Conservation (phyloP, 2,113 vertebrate species). For the Megaptera novaeangliae region DNA sequence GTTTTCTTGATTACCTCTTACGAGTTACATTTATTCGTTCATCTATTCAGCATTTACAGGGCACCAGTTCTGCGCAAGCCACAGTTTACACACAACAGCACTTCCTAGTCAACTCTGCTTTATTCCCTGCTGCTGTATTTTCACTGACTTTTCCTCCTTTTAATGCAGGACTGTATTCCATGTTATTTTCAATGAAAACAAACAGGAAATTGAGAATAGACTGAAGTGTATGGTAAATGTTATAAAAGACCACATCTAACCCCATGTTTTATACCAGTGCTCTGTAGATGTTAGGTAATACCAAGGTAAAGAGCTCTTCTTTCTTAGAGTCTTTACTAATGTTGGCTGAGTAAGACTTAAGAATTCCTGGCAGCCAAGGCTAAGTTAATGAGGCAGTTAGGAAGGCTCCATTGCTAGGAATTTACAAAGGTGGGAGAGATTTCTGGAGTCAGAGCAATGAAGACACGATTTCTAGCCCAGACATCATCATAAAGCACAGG, state of each 20-base stretch:
- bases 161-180: not conserved
- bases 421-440: not conserved
- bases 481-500: not conserved
- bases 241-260: not conserved
- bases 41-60: not conserved
- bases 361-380: not conserved
- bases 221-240: not conserved
- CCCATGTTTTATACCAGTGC: not conserved
- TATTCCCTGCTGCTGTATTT: not conserved
- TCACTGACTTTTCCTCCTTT: not conserved
- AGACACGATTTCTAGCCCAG: not conserved
- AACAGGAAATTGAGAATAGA: slow-evolving; percentile 1
- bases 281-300: not conserved
- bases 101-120: not conserved
- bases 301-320: not conserved
- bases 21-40: not conserved
- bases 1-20: not conserved
- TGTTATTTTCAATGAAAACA: slow-evolving; percentile 5
- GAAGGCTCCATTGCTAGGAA: not conserved
- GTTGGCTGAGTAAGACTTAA: not conserved
- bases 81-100: not conserved
- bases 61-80: not conserved
- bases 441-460: not conserved
- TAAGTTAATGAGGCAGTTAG: slow-evolving; percentile 18
- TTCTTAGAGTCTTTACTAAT: not conserved